phyloP scores from a whole-genome alignment of 2,888 invertebrate genomes.

The Eutolmus rufibarbis region DNA sequence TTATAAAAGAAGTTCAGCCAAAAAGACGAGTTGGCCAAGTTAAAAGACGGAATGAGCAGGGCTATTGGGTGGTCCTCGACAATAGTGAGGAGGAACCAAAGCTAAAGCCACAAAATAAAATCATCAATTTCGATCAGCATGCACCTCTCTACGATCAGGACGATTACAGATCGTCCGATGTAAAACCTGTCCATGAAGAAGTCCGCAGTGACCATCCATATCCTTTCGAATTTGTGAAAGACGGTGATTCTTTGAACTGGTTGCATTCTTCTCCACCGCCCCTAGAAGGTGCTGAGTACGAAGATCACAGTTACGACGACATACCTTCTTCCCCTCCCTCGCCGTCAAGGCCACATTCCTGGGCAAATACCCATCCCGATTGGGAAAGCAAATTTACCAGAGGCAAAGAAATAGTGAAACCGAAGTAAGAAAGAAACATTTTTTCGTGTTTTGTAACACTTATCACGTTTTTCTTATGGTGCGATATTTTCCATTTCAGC shows the following conservation, averaged over 20 bases:
- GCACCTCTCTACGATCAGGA: neutral
- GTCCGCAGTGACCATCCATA: neutral
- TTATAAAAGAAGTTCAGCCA: neutral
- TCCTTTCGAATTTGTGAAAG: conserved; percentile 15
- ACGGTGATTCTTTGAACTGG: neutral
- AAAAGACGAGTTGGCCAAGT: neutral
- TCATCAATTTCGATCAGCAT: neutral
- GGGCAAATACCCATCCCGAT: neutral
- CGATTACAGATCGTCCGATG: neutral
- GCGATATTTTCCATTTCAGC: conserved; percentile 56
- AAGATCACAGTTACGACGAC: neutral
- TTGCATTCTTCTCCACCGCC: neutral
- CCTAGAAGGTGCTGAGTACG: neutral
- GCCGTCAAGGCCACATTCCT: neutral
- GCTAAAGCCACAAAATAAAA: conserved; percentile 1
- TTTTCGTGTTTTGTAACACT: conserved; percentile 3
- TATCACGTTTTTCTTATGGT: conserved; percentile 4
- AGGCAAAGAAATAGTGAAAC: neutral
- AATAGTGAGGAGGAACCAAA: neutral
- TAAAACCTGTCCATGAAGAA: neutral
- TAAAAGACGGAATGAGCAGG: neutral
- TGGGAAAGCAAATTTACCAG: neutral
- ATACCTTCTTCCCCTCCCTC: neutral
- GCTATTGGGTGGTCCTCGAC: neutral
- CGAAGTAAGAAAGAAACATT: neutral